These are phyloP conservation scores for Drosophila vallismaia DNA, from an alignment of 2,888 invertebrate species.

Conservation along the genomic window DNA sequence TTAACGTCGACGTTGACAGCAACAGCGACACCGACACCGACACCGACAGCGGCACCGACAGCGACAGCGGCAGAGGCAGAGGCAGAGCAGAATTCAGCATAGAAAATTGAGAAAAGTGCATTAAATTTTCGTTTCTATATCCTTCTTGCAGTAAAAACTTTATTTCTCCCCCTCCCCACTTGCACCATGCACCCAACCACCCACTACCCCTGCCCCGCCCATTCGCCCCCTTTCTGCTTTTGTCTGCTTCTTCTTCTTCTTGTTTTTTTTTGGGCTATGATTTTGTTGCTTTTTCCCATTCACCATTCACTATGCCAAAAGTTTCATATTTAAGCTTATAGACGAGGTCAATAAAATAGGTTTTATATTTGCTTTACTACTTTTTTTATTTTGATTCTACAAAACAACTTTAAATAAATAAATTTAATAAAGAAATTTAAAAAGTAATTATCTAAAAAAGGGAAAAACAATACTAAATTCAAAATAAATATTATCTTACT, in stretches of 20 bases:
- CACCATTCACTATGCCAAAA: constrained; percentile 26
- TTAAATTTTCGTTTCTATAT: constrained; percentile 67
- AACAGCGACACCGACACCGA: neutral
- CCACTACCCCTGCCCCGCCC: constrained; percentile 4
- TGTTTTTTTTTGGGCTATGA: constrained; percentile 25
- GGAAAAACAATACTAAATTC: too few relatives aligned
- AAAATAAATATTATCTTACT: too few relatives aligned
- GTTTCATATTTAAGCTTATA: constrained; percentile 18
- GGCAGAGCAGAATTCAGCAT: constrained; percentile 63
- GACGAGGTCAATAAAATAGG: constrained; percentile 1
- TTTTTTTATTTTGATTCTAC: neutral
- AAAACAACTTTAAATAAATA: too few relatives aligned
- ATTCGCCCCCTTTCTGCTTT: neutral
- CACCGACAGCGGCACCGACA: constrained; percentile 1
- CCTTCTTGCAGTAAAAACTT: neutral
- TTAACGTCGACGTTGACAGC: too few relatives aligned
- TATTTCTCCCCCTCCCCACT: neutral
- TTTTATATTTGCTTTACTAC: neutral
- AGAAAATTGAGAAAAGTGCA: constrained; percentile 76
- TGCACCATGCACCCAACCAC: neutral
- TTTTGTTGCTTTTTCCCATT: constrained; percentile 30
- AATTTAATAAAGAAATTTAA: too few relatives aligned
- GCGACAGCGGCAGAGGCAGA: constrained; percentile 28
- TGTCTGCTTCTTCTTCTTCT: constrained; percentile 31
- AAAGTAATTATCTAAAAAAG: too few relatives aligned